Conservation (phyloP, 1,140 invertebrate genomes). For the Panulirus ornatus region DNA sequence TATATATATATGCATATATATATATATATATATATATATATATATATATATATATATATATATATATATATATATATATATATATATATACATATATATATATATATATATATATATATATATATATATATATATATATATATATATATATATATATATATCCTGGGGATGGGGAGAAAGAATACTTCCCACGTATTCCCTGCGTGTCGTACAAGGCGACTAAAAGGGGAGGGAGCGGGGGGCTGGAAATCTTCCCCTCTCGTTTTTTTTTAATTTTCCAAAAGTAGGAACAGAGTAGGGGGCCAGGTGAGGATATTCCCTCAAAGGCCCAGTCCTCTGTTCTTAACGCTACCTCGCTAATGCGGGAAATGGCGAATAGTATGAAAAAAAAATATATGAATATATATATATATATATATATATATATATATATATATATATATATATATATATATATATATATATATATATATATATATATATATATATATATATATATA, state of each 20-base stretch:
- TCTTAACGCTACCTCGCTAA: too few relatives aligned
- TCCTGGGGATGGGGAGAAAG: too few relatives aligned
- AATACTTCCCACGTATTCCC: too few relatives aligned
- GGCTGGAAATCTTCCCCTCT: too few relatives aligned
- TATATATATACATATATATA: constrained; percentile 11
- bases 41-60: constrained; percentile 14
- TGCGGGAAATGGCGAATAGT: too few relatives aligned
- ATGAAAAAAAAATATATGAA: too few relatives aligned
- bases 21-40: constrained; percentile 14
- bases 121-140: constrained; percentile 14
- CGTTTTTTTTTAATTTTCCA: too few relatives aligned
- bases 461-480: constrained; percentile 14
- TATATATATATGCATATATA: constrained; percentile 6
- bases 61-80: constrained; percentile 14
- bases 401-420: constrained; percentile 14
- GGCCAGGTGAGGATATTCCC: too few relatives aligned
- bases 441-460: constrained; percentile 14
- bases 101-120: constrained; percentile 14
- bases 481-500: constrained; percentile 11
- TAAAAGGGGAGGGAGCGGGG: too few relatives aligned
- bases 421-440: constrained; percentile 14
- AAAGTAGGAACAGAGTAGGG: too few relatives aligned
- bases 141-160: constrained; percentile 14
- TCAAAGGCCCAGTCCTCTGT: too few relatives aligned
- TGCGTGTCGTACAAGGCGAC: too few relatives aligned